These are phyloP conservation scores for Brachyalestes nurse DNA, from an alignment of 2,797 vertebrate genomes.

Conservation along the genomic window DNA sequence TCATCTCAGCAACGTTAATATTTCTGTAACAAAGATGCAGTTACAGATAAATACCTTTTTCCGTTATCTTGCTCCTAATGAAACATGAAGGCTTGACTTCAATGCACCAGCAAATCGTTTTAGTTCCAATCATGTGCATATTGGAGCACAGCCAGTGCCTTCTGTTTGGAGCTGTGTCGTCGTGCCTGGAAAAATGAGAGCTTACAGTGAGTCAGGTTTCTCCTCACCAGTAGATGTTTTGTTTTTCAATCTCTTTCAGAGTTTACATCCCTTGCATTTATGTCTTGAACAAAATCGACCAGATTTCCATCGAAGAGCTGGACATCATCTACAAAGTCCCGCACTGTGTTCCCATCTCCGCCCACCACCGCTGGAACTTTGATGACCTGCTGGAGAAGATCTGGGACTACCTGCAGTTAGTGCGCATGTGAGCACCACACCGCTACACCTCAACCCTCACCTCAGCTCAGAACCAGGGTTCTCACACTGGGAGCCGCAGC, in stretches of 20 bases:
- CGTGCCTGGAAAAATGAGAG: neutral
- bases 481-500: too few relatives aligned
- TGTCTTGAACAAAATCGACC: conserved; percentile 98
- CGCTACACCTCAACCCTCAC: neutral
- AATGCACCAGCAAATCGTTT: neutral
- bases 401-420: conserved; percentile 95
- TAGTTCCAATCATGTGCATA: neutral
- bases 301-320: conserved; percentile 97
- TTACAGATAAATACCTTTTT: too few relatives aligned
- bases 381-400: conserved; percentile 95
- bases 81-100: neutral
- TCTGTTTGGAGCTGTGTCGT: neutral
- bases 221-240: neutral
- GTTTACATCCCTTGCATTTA: conserved; percentile 99
- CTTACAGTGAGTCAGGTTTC: neutral
- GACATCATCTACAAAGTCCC: conserved; percentile 99
- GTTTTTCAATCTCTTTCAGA: conserved; percentile 68
- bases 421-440: conserved; percentile 89
- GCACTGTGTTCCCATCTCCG: conserved; percentile 96
- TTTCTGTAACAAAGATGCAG: too few relatives aligned
- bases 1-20: too few relatives aligned
- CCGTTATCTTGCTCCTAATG: too few relatives aligned
- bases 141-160: neutral
- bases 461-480: too few relatives aligned
- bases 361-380: conserved; percentile 99